A percentile compares a stretch with the other conserved stretches of the same genome.
Evolutionary conservation across 2,888 invertebrate genomes (phyloP).

Genomic region (Tenthredo scrophulariae): DNA sequence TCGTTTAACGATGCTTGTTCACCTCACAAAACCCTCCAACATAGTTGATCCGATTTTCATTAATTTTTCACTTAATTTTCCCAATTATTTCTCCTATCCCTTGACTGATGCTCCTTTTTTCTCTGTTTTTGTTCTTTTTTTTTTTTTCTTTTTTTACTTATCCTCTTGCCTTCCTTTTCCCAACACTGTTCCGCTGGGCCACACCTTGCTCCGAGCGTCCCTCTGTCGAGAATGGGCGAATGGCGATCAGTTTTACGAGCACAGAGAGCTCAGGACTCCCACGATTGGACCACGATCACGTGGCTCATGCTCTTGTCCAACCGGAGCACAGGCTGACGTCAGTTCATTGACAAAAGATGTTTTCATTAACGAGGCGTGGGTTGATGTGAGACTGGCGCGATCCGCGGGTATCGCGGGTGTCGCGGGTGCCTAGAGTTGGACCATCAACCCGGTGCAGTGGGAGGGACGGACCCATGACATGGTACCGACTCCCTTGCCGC

Average conservation of each 20-base stretch:
- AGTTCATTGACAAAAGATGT: conserved; percentile 80
- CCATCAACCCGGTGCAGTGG: conserved; percentile 36
- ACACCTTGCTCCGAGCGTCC: conserved; percentile 75
- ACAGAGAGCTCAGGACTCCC: conserved; percentile 64
- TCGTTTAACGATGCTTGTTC: conserved; percentile 51
- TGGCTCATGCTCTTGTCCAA: conserved; percentile 75
- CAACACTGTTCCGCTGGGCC: conserved; percentile 63
- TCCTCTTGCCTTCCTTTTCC: not conserved
- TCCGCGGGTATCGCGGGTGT: conserved; percentile 58
- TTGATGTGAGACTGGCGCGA: conserved; percentile 65
- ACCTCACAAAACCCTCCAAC: conserved; percentile 64
- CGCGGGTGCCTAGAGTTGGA: conserved; percentile 29
- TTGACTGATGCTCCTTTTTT: conserved; percentile 10
- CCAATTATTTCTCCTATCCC: conserved; percentile 7
- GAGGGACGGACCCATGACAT: conserved; percentile 3
- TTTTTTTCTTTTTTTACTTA: conserved; percentile 42
- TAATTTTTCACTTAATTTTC: conserved; percentile 17
- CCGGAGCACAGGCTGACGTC: conserved; percentile 76
- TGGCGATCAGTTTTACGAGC: conserved; percentile 68
- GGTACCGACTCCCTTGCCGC: conserved; percentile 31
- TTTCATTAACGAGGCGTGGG: conserved; percentile 76
- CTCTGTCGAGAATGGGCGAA: conserved; percentile 74
- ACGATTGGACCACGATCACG: conserved; percentile 77
- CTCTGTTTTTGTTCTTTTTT: conserved; percentile 48
- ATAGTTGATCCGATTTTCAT: conserved; percentile 53